phyloP scores from a whole-genome alignment of 1,140 invertebrate species.

The Lysiphlebus fabarum region DNA sequence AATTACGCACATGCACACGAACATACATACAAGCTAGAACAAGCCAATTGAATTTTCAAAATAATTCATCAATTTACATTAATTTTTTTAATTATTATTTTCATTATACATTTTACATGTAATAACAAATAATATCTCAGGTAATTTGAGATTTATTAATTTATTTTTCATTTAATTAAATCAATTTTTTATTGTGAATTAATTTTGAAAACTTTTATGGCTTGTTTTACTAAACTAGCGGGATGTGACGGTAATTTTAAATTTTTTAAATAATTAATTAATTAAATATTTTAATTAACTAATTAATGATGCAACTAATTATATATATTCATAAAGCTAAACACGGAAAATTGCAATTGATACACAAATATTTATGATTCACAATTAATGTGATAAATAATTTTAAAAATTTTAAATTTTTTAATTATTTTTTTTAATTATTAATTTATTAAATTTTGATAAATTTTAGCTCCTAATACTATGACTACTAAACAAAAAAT shows the following conservation, averaged over 20 bases:
- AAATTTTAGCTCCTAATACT: not conserved
- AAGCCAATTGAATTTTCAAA: too few species aligned
- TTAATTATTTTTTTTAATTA: not conserved
- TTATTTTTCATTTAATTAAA: too few species aligned
- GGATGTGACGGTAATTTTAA: slow-evolving; percentile 28
- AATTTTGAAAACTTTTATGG: slow-evolving; percentile 24
- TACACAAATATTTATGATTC: slow-evolving; percentile 27
- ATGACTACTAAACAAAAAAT: not conserved
- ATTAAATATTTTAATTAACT: slow-evolving; percentile 13
- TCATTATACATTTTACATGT: not conserved
- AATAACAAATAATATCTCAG: too few species aligned
- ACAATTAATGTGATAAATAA: not conserved
- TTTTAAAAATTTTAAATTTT: not conserved
- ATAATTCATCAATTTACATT: too few species aligned
- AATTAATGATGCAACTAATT: slow-evolving; percentile 2
- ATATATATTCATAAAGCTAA: not conserved
- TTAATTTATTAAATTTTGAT: too few species aligned
- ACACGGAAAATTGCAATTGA: slow-evolving; percentile 32
- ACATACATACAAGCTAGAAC: too few species aligned
- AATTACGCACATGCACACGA: too few species aligned
- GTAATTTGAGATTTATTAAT: too few species aligned
- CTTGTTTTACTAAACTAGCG: slow-evolving; percentile 27
- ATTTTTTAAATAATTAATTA: slow-evolving; percentile 14
- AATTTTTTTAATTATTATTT: not conserved
- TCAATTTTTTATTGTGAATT: not conserved